Base-by-base conservation (phyloP, 2,797 vertebrate species). In the Paedocypris micromegethes region DNA sequence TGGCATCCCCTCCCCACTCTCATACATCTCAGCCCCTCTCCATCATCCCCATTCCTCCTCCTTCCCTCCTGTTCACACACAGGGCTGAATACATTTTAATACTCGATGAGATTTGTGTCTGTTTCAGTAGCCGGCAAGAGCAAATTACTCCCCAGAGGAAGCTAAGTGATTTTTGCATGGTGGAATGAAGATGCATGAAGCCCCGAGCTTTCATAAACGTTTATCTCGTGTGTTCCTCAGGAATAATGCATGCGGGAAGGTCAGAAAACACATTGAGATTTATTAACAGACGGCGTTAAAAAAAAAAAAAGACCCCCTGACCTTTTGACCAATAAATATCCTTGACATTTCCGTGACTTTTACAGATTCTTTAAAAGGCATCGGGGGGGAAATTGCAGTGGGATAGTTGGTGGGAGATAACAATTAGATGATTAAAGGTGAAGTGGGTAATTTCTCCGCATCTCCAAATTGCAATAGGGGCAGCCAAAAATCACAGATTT, bases 81-180 rank as follows among this genome's bases (percentile, higher is more conserved):
- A 53, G 78, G 82, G 42, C 48, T 66, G 68, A 71, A 77, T 66
- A 72, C 49, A 70, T 87, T 88, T 89, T 86, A 87, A 89, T 88
- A 81, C 85, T 74, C 73, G 48, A 66, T 75, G 74, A 79, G 78
- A 72, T 58, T 80, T 75, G 68, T 82, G 79, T 80, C 80, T 79
- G 78, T 76, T 65, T 72, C 75, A 54, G 53, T 77, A 85, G 81
- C 81, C 81, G 83, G 83, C 74, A 77, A 74, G 78, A 82, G 76
- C 72, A 84, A 82, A 86, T 82, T 66, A 73, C 66, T 83, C 84
- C 81, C 84, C 5, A 52, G 45, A 79, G 82, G 83, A 74, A 71
- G 59, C 44, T 3, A 39, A 66, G 66, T 65, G 79, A 77, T 72
- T 82, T 82, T 63, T 77, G 73, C 75, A 80, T 52, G 63, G 68